Evolutionary conservation across 2,113 vertebrate genomes (phyloP), one percentile per base, ranked within the genome.

Genomic region (Monopterus albus): DNA sequence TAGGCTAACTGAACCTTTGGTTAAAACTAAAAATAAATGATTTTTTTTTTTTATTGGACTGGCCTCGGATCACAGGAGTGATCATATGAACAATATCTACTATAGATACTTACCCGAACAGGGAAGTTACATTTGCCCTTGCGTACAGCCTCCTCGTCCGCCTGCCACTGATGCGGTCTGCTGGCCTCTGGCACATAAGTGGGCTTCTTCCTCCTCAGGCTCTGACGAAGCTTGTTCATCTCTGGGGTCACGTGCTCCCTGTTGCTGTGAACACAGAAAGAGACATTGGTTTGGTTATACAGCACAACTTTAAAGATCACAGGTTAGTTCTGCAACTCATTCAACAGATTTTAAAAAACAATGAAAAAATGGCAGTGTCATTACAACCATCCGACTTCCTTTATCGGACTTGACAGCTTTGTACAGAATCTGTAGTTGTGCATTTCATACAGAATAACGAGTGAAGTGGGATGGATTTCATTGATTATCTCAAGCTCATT

Each of bases 161-260:
- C 94, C 82, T 97, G 95, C 96, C 96, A 97, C 90, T 97, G 96
- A 79, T 97, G 96, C 0, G 96, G 96, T 31, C 96, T 93, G 33
- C 95, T 96, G 2, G 96, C 96, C 87, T 97, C 96, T 0, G 96
- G 96, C 68, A 97, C 89, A 0, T 96, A 96, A 35, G 94, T 94
- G 36, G 95, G 95, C 91, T 97, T 97, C 89, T 96, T 95, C 81
- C 95, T 94, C 82, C 96, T 90, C 84, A 97, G 92, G 75, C 96
- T 97, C 93, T 97, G 96, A 45, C 96, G 92, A 90, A 97, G 92
- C 91, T 97, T 97, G 92, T 97, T 96, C 96, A 97, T 97, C 71
- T 95, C 94, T 90, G 93, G 91, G 78, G 94, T 96, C 75, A 94
- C 93, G 88, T 93, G 89, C 85, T 91, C 93, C 88, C 87, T 86